Base-by-base conservation (phyloP, 2,797 vertebrate genomes). In the Malacoctenus gilli region DNA sequence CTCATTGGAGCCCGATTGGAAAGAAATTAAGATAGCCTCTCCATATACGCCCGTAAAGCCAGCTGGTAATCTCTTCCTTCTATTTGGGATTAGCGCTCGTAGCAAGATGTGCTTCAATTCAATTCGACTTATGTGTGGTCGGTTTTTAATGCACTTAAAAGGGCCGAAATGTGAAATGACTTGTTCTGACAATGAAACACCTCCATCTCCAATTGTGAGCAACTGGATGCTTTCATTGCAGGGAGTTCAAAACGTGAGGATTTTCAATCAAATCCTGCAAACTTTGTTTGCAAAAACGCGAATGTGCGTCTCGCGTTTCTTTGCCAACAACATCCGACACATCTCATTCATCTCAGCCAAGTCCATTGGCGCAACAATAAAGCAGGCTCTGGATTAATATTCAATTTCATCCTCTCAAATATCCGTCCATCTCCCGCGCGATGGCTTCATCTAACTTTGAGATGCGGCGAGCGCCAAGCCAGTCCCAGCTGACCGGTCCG, bases 1-100 rank as follows among this genome's bases (percentile, higher is more conserved):
- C 74, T 75, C 72, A 39, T 43, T 57, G 54, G 53, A 67, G 47
- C 68, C 51, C 51, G 72, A 77, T 75, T 28, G 73, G 70, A 71
- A 64, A 75, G 14, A 74, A 75, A 60, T 72, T 65, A 73, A 59
- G 67, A 76, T 54, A 58, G 62, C 43, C 39, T n/a, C 40, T 68
- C 38, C 54, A 37, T 72, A 72, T 60, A 58, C 16, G 61, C 50
- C 48, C 51, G 59, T 43, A 64, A 71, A 83, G 28, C 54, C 58
- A 63, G 73, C 63, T 59, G 63, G 37, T 82, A 74, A 83, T 82
- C 80, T 82, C 68, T 50, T 72, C 49, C 51, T 65, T 55, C 65
- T 68, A 75, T 75, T 79, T 59, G 46, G 67, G 75, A 78, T 85
- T 72, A 79, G 62, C 57, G 60, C 35, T 49, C 37, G 15, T 57